Evolutionary conservation across 2,888 invertebrate genomes (phyloP), one percentile per base, ranked within the genome.

Genomic region (Mechanitis messenoides): DNA sequence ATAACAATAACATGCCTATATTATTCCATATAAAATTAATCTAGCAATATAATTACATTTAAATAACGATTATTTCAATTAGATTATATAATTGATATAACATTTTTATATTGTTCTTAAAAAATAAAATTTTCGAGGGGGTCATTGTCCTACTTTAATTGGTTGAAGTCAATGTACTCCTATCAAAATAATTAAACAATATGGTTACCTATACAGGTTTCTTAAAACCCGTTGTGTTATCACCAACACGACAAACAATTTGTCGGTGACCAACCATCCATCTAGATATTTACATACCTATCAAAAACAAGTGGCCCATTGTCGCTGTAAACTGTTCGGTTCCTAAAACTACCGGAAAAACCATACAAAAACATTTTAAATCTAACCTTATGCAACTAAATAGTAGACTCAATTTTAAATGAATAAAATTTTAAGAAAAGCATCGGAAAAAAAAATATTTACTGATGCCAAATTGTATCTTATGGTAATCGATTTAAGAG

Each of bases 251-350:
- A 70, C 71, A 70, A 74, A 74, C 73, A 76, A 80, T 76, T 81
- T 78, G 79, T 85, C 78, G 85, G 85, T 86, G 88, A 84, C 87
- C 88, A 85, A 73, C 71, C 86, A 88, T 84, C 86, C 85, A 82
- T 83, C 84, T 79, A 83, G 79, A 74, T 83, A 90, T 90, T 90
- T 87, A 86, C 90, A 89, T 89, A 77, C 79, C 82, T 89, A 89
- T 89, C 89, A 74, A 71, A 74, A 81, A 86, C 86, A 85, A 85
- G 83, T 85, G 79, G 82, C 83, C 87, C 83, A 85, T 85, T 86
- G 85, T 85, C 81, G 75, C 78, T 81, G 75, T 71, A 80, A 81
- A 81, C 74, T 71, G 73, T 75, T 77, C 68, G 71, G 74, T 76
- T 78, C 77, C 77, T 83, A 81, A 81, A 82, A 82, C 85, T 84